Evolutionary conservation across 2,797 vertebrate genomes (phyloP).

Genomic region (Microtus obscurus): DNA sequence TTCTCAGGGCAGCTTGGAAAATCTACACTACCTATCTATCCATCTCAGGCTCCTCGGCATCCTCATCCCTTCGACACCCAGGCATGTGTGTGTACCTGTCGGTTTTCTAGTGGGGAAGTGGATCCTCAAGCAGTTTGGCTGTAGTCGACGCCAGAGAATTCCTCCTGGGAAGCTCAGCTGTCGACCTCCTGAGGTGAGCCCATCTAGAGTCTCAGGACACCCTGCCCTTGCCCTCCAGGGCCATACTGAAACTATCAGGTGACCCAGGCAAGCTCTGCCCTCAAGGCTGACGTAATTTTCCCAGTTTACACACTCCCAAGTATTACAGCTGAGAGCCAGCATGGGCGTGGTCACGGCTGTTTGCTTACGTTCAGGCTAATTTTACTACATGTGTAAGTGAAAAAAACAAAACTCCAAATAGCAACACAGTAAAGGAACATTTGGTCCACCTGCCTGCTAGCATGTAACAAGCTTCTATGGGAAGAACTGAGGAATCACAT

Average conservation of each 20-base stretch:
- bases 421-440: neutral
- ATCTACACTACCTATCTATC: neutral
- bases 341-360: neutral
- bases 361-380: neutral
- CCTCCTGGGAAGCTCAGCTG: neutral
- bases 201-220: too few relatives aligned
- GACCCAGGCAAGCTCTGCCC: neutral
- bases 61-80: neutral
- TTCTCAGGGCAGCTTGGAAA: too few relatives aligned
- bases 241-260: neutral
- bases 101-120: neutral
- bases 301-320: neutral
- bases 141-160: neutral
- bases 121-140: neutral
- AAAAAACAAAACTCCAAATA: neutral
- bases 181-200: rapidly evolving
- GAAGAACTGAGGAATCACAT: neutral
- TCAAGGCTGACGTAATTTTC: neutral
- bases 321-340: neutral
- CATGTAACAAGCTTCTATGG: neutral
- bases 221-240: neutral
- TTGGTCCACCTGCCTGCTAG: neutral
- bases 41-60: neutral
- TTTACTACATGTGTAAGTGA: neutral
- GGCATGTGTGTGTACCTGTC: too few relatives aligned